Evolutionary conservation across 2,113 vertebrate species (phyloP).

Genomic region (Marmota monax): DNA sequence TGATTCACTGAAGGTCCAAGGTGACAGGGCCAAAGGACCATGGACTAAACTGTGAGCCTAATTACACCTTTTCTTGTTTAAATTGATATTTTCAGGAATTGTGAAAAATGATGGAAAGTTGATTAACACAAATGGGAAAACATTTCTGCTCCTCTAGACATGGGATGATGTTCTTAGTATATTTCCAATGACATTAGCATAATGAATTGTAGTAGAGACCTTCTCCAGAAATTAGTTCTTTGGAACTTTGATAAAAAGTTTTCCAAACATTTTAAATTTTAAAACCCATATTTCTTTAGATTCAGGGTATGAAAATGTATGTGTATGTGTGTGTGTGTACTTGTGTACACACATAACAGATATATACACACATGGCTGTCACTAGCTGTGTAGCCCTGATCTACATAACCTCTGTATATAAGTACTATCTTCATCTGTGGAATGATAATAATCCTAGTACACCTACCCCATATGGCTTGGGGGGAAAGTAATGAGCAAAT

Average conservation of each 20-base stretch:
- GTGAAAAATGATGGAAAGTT: too few species aligned
- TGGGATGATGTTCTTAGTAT: not conserved
- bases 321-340: not conserved
- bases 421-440: not conserved
- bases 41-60: too few species aligned
- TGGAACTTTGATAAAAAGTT: conserved; percentile 27
- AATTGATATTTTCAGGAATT: too few species aligned
- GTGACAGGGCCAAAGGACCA: not conserved
- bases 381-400: not conserved
- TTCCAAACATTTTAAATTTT: not conserved
- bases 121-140: not conserved
- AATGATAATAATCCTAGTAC: not conserved
- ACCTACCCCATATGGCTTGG: not conserved
- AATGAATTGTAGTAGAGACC: not conserved
- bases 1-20: not conserved
- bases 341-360: not conserved
- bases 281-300: not conserved
- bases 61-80: too few species aligned
- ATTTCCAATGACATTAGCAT: not conserved
- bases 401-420: not conserved
- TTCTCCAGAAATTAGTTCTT: not conserved
- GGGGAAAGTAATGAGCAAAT: not conserved
- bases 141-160: not conserved
- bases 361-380: not conserved
- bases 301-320: not conserved